Base-by-base conservation (phyloP, 2,797 vertebrate genomes). In the Microctenopoma lineatum region DNA sequence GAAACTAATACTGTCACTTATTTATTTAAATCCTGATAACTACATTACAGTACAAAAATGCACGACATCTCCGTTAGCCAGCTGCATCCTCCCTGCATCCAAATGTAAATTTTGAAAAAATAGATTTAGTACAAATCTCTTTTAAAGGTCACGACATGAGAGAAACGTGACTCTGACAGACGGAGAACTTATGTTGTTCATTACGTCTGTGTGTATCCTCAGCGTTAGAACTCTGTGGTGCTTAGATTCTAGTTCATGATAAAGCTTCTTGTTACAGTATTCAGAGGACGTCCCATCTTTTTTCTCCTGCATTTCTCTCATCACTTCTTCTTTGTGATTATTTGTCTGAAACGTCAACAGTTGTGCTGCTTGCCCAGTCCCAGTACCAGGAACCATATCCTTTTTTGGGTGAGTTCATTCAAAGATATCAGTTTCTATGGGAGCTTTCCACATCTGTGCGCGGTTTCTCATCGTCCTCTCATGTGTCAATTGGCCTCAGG, bases 281-380 rank as follows among this genome's bases (percentile, higher is more conserved):
- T 58, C 14, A 44, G 12, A 54, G 21, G 29, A 7, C n/a, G 7
- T 55, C 46, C 54, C 59, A 13, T 26, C 36, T 42, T 5, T 12
- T 27, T 21, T 0, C 12, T 2, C 1, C 27, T 55, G 26, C n/a
- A 2, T 57, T 58, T 61, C 55, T 52, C 59, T 79, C 56, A 38
- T 59, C 36, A 25, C 25, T 13, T 7, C 29, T 1, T 64, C 25
- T 62, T 50, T 83, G 69, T 79, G 66, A 59, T 57, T 70, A 5
- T 79, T 59, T 69, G 75, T 62, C 10, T 79, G 14, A 76, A 25
- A 51, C 75, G 47, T 79, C 76, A 29, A 77, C 84, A 92, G 86
- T 85, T 70, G 66, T 94, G 71, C 88, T 94, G 77, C 85, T 94
- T 34, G 92, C 91, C 69, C 92, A 94, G 86, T 53, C 32, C 26